Evolutionary conservation across 2,888 invertebrate species (phyloP), one percentile per base, ranked within the genome.

Genomic region (Apomyelois bistriatella): DNA sequence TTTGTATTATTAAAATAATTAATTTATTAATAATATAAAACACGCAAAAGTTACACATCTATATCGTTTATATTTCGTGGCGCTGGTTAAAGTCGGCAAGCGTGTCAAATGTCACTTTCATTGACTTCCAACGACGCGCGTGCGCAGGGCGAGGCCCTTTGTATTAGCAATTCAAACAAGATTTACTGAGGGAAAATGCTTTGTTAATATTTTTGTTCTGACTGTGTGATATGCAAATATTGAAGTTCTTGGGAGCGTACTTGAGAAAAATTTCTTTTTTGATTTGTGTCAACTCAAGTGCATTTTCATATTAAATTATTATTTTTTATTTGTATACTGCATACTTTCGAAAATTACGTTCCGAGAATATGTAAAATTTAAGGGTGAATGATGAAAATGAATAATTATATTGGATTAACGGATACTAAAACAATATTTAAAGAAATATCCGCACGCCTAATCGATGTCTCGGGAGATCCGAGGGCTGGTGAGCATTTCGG

Each of bases 41-140:
- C n/a, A n/a, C n/a, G n/a, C n/a, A n/a, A n/a, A n/a, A n/a, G n/a
- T n/a, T n/a, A 22, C 22, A 22, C 2, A 22, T 40, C 16, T 40
- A 16, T 16, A 40, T 9, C 5, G 0, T 40, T 16, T 16, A 16
- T 40, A 40, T 0, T 40, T 16, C 16, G 16, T 12, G 8, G 15
- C 9, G 15, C 40, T 40, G 40, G 40, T 52, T n/a, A 53, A 51
- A 41, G 53, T 49, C 61, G 58, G 60, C 66, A 72, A 70, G 66
- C 65, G 66, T 69, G 73, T 68, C 66, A 69, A 62, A 64, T 66
- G 66, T 72, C 68, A 66, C 70, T 75, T 74, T 75, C 70, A 60
- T 65, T 68, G 59, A 17, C 42, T 52, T 12, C 52, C 43, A 12
- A 3, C 15, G 37, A 36, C 42, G 36, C 51, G 17, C 15, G 22